Evolutionary conservation across 2,888 invertebrate genomes (phyloP), one percentile per base, ranked within the genome.

Genomic region (Caenorhabditis sp.): DNA sequence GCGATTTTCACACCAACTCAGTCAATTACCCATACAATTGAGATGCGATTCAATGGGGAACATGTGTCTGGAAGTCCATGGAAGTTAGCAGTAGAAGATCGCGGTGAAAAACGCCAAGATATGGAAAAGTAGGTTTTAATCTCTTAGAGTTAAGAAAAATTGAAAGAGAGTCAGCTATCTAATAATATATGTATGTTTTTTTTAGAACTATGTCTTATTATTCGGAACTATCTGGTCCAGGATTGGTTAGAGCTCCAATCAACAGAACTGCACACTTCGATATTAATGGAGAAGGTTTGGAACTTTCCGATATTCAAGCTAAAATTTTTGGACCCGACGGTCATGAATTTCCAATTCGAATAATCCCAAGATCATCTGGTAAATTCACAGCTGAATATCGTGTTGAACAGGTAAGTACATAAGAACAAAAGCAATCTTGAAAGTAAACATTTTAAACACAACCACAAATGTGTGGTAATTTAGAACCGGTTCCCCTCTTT

Each of bases 1-100:
- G 97, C 97, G 43, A 93, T 95, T 17, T 97, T 97, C 89, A 94
- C 94, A 25, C 96, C 97, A 1, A 93, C 93, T 84, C 92, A 82
- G 85, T 91, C 93, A 1, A 92, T 93, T 54, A 92, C 92, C 1
- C 96, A 97, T 89, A 91, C 93, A 25, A 94, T 97, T 53, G 93
- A 95, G 85, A 95, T 97, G 90, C 93, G 93, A 72, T 97, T 97
- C 90, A 97, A 97, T 89, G 89, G 88, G 7, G 76, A 80, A 59
- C 75, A 76, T 59, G 75, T 77, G 20, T 66, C 75, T 54, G 79
- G 79, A 31, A 76, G 76, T 49, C 80, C 80, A 57, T 80, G 80
- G 78, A 77, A 75, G 58, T 57, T 80, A 31, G 68, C 75, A 56
- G 76, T 76, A 21, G 80, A 80, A 57, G 76, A 76, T 57, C 71